Percentiles rank a stretch among this genome's conserved stretches.
phyloP scores from a whole-genome alignment of 2,797 vertebrate genomes.

The Lacerta agilis region DNA sequence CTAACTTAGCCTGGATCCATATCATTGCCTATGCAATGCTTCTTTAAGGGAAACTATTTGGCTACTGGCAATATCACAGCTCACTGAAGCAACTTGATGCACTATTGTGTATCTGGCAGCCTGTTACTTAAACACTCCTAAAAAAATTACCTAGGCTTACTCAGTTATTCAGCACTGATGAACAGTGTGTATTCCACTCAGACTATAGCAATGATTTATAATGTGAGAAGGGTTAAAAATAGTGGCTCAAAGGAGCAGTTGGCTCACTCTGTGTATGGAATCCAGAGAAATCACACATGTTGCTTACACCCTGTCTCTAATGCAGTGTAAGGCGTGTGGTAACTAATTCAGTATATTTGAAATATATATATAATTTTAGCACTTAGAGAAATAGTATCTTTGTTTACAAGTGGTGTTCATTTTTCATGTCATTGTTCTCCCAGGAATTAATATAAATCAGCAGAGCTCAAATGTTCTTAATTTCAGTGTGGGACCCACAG shows the following conservation, averaged over 20 bases:
- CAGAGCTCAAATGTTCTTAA: conserved; percentile 77
- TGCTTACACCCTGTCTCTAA: conserved; percentile 24
- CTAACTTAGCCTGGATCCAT: not conserved
- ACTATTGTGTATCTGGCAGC: not conserved
- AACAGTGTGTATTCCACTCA: conserved; percentile 3
- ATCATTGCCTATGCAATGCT: not conserved
- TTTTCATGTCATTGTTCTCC: conserved; percentile 78
- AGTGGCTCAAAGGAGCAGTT: conserved; percentile 21
- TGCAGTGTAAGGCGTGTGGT: conserved; percentile 38
- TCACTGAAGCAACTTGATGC: not conserved
- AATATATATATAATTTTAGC: conserved; percentile 35
- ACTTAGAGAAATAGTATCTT: conserved; percentile 68
- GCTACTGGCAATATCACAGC: not conserved
- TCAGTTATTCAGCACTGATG: conserved; percentile 4
- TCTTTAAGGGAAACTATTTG: not conserved
- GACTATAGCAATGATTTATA: conserved; percentile 10
- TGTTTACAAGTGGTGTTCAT: conserved; percentile 78
- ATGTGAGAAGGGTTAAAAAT: conserved; percentile 27
- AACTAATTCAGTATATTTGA: conserved; percentile 62
- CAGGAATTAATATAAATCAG: conserved; percentile 81
- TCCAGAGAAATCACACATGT: conserved; percentile 18
- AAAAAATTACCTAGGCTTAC: not conserved
- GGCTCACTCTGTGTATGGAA: not conserved
- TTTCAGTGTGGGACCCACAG: conserved; percentile 80
- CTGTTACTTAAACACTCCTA: not conserved